These are phyloP conservation scores for Seira musarum DNA, from an alignment of 2,888 invertebrate genomes.

Conservation along the genomic window DNA sequence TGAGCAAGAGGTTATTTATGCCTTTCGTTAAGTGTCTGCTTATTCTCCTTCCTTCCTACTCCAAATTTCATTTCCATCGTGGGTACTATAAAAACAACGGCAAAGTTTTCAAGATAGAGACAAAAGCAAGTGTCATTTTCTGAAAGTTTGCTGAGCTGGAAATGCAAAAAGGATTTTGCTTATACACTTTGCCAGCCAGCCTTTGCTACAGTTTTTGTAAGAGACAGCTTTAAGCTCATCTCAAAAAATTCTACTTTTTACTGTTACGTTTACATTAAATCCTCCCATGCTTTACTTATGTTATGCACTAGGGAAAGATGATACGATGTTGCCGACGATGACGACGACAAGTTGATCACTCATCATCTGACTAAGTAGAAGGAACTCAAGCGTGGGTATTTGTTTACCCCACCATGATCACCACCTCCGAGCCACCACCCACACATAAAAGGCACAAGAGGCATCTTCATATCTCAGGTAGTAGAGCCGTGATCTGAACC, in stretches of 20 bases:
- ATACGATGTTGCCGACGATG: too few species aligned
- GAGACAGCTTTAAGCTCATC: neutral
- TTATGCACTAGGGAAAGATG: neutral
- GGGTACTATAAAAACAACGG: neutral
- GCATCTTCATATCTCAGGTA: too few species aligned
- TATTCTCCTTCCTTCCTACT: neutral
- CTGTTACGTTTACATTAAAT: neutral
- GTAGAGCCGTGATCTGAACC: neutral
- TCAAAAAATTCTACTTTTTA: neutral
- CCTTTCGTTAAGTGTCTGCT: conserved; percentile 9
- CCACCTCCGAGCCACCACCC: neutral
- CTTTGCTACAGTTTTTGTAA: too few species aligned
- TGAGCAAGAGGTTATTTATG: conserved; percentile 14
- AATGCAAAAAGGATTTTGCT: neutral
- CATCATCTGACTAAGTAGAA: neutral
- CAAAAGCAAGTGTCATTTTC: neutral
- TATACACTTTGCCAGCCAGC: too few species aligned
- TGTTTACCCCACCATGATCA: neutral
- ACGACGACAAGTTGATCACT: conserved; percentile 8
- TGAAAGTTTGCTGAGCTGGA: neutral
- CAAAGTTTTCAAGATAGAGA: neutral
- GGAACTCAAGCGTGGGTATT: neutral
- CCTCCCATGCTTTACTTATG: neutral
- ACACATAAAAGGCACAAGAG: neutral
- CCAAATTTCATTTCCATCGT: neutral